Conservation (phyloP, 2,113 vertebrate genomes). For the Xyliphius kryptos region DNA sequence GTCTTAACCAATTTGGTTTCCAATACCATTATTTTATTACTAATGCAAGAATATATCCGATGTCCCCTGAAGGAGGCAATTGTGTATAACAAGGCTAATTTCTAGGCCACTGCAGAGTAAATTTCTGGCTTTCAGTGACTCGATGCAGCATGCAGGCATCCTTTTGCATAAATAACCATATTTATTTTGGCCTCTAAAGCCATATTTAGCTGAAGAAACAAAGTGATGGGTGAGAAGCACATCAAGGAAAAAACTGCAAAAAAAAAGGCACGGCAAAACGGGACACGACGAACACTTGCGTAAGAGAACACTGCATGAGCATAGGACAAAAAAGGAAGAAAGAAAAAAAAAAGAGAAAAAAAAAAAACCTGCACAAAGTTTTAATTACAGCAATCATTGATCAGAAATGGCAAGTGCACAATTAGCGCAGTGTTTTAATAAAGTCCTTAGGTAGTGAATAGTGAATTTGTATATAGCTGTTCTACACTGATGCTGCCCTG, state of each 20-base stretch:
- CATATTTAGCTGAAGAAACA: background rate
- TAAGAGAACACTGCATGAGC: no score
- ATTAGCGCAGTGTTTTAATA: no score
- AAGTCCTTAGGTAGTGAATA: no score
- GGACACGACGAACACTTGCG: no score
- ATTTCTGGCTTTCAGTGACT: background rate
- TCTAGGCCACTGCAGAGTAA: background rate
- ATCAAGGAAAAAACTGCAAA: background rate
- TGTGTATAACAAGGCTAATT: background rate
- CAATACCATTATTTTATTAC: background rate
- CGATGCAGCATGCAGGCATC: background rate
- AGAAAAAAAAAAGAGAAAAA: background rate
- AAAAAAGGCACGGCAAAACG: background rate
- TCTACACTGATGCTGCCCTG: no score
- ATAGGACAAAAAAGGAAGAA: no score
- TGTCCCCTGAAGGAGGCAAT: background rate
- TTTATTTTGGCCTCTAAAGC: constrained; percentile 19
- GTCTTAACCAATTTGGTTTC: background rate
- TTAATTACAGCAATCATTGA: no score
- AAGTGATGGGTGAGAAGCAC: constrained; percentile 5
- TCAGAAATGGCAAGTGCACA: no score
- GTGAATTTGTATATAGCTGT: no score
- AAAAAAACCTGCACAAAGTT: no score
- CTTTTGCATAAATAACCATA: constrained; percentile 20
- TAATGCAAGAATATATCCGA: background rate